Conservation (phyloP, 53 echinoderm and acorn worm genomes). For the Actinopyga echinites region DNA sequence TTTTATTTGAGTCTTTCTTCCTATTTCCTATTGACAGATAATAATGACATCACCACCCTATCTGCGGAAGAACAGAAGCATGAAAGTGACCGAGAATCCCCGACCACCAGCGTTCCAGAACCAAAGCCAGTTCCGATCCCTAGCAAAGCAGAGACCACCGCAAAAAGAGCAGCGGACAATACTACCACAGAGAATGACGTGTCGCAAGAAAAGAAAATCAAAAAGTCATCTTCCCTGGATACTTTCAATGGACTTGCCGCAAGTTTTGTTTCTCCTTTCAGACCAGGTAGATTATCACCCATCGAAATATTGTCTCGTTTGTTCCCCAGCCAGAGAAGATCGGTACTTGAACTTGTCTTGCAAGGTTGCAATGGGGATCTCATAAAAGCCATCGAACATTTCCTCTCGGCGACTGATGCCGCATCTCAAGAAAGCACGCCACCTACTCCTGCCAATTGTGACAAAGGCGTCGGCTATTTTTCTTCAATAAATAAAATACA, state of each 20-base stretch:
- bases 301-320: slow-evolving; percentile 89
- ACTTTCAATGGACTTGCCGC: slow-evolving; percentile 89
- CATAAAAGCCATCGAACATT: slow-evolving; percentile 98
- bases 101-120: slow-evolving; percentile 73
- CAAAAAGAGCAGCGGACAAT: slow-evolving; percentile 4
- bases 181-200: slow-evolving; percentile 23
- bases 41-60: slow-evolving; percentile 35
- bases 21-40: slow-evolving; percentile 44
- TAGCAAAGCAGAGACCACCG: slow-evolving; percentile 20
- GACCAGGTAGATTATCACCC: slow-evolving; percentile 88
- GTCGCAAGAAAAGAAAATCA: slow-evolving; percentile 45
- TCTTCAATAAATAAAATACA: slow-evolving; percentile 10
- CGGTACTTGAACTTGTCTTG: slow-evolving; percentile 90
- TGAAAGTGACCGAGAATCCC: slow-evolving; percentile 77
- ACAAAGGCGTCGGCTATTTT: slow-evolving; percentile 19
- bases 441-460: neutral
- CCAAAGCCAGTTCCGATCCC: slow-evolving; percentile 22
- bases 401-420: slow-evolving; percentile 80
- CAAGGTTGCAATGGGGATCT: slow-evolving; percentile 97
- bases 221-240: slow-evolving; percentile 62
- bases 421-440: neutral
- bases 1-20: slow-evolving; percentile 19
- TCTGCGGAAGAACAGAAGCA: slow-evolving; percentile 57
- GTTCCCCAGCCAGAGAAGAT: slow-evolving; percentile 89
- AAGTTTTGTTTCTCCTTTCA: slow-evolving; percentile 87